These are phyloP conservation scores for Apogon talboti DNA, from an alignment of 2,797 vertebrate species.

Conservation along the genomic window DNA sequence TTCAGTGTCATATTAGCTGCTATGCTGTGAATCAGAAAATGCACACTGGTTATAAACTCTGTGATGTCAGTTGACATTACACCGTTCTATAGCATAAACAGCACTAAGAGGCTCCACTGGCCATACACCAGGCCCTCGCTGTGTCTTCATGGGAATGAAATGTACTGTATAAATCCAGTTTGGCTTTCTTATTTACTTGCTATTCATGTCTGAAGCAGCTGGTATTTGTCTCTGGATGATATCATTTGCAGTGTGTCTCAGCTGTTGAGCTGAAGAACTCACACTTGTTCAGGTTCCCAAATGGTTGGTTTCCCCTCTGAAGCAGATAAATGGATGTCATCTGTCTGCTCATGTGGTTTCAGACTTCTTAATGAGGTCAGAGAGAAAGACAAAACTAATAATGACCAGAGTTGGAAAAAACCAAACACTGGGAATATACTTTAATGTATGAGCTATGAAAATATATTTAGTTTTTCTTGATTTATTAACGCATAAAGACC, in stretches of 20 bases:
- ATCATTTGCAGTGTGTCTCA: constrained; percentile 26
- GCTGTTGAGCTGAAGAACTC: constrained; percentile 8
- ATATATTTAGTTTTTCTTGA: too few species aligned
- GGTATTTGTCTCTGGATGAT: constrained; percentile 8
- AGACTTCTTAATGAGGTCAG: constrained; percentile 23
- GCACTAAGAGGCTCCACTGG: too few species aligned
- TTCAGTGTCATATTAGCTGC: too few species aligned
- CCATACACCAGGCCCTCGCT: background rate
- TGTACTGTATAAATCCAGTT: background rate
- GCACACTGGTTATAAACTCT: too few species aligned
- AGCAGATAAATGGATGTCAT: background rate
- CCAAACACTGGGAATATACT: too few species aligned
- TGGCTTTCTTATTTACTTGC: background rate
- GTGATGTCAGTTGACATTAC: too few species aligned
- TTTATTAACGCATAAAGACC: too few species aligned
- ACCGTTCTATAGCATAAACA: too few species aligned
- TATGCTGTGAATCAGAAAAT: too few species aligned
- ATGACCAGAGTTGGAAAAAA: background rate
- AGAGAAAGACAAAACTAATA: background rate
- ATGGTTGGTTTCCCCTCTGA: background rate
- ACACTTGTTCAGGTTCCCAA: background rate
- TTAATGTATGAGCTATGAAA: too few species aligned
- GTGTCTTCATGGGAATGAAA: background rate
- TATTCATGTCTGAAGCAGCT: constrained; percentile 4
- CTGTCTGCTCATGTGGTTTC: background rate